phyloP scores from a whole-genome alignment of 1,140 invertebrate species.

The Caenorhabditis briggsae region DNA sequence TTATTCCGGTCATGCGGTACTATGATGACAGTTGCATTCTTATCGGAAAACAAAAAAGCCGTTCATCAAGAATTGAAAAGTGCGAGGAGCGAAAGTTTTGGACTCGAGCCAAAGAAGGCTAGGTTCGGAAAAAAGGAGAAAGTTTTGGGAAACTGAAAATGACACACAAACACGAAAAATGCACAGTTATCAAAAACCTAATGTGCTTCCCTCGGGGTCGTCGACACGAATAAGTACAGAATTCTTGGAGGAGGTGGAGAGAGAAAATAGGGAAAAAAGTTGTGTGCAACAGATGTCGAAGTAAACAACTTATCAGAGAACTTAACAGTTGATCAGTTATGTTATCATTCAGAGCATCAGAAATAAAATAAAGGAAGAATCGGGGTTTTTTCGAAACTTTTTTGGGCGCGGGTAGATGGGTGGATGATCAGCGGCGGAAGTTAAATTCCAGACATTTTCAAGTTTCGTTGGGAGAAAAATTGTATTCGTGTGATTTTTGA shows the following conservation, averaged over 20 bases:
- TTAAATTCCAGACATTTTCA: no score
- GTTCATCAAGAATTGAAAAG: conserved; percentile 27
- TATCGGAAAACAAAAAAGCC: conserved; percentile 3
- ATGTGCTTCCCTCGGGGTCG: not conserved
- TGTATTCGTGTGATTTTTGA: no score
- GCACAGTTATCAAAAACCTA: not conserved
- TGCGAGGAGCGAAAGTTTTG: not conserved
- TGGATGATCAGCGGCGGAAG: no score
- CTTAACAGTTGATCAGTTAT: conserved; percentile 35
- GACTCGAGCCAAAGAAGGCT: not conserved
- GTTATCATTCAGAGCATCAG: conserved; percentile 5
- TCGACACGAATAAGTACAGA: conserved; percentile 46
- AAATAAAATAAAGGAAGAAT: not conserved
- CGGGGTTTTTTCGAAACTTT: not conserved
- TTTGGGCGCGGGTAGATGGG: not conserved
- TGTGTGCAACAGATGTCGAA: conserved; percentile 39
- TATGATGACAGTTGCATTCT: conserved; percentile 1
- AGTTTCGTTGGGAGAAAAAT: no score
- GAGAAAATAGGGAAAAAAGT: conserved; percentile 1
- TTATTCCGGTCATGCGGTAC: not conserved
- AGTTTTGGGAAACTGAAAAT: not conserved
- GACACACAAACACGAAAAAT: not conserved
- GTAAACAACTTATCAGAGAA: conserved; percentile 53
- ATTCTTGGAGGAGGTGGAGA: conserved; percentile 37
- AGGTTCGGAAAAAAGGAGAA: not conserved